These are phyloP conservation scores for Acyrthosiphon pisum DNA, from an alignment of 1,140 invertebrate genomes.

Conservation along the genomic window DNA sequence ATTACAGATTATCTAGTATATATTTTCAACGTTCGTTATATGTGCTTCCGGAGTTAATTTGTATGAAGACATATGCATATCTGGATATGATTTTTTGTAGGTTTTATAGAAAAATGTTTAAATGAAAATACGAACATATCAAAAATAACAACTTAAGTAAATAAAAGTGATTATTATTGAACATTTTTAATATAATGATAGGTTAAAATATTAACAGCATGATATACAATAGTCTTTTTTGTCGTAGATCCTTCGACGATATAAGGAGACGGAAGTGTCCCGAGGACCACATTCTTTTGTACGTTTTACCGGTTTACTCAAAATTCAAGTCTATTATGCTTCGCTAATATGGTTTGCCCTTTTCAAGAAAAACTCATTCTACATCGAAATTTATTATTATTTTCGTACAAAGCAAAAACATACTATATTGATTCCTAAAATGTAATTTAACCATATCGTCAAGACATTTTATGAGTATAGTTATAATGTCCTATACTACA, in stretches of 20 bases:
- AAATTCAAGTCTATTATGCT: not conserved
- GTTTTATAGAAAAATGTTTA: not conserved
- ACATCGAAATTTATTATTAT: conserved; percentile 1
- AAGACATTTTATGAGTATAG: not conserved
- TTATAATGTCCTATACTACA: not conserved
- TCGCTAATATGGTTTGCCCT: not conserved
- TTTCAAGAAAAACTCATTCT: not conserved
- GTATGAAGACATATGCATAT: not conserved
- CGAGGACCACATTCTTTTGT: not conserved
- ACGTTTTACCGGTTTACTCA: not conserved
- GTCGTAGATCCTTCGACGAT: not conserved
- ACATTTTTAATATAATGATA: not conserved
- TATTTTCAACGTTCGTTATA: no score
- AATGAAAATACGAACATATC: not conserved
- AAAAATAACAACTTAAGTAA: not conserved
- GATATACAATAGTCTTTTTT: not conserved
- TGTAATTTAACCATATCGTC: not conserved
- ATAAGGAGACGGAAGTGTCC: not conserved
- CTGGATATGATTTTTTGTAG: not conserved
- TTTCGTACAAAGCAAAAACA: not conserved
- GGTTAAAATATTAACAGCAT: not conserved
- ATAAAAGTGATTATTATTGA: not conserved
- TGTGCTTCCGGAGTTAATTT: not conserved
- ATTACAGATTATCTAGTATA: not conserved
- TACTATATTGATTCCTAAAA: not conserved